Evolutionary conservation across 2,888 invertebrate genomes (phyloP).

Genomic region (Lagria hirta): DNA sequence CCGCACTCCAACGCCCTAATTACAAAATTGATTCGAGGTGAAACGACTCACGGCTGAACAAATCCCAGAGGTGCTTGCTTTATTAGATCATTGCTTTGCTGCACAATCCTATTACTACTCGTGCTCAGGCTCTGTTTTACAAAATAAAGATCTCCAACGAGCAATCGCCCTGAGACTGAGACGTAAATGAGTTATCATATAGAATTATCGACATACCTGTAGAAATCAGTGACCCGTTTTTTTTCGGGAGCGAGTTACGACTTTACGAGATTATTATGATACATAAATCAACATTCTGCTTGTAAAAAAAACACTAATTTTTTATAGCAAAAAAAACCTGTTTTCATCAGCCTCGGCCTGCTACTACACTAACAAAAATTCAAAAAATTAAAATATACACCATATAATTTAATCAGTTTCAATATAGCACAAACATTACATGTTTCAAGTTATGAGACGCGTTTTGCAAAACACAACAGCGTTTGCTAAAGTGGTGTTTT

Average conservation of each 20-base stretch:
- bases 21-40: conserved; percentile 52
- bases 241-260: conserved; percentile 4
- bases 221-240: conserved; percentile 20
- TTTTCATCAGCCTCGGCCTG: too few species aligned
- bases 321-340: too few species aligned
- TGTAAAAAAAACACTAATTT: conserved; percentile 19
- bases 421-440: too few species aligned
- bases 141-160: conserved; percentile 24
- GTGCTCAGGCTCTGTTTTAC: conserved; percentile 27
- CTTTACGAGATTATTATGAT: conserved; percentile 17
- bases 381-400: too few species aligned
- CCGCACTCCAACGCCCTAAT: conserved; percentile 46
- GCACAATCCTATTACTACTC: conserved; percentile 48
- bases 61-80: conserved; percentile 47
- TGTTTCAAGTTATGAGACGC: too few species aligned
- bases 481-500: too few species aligned
- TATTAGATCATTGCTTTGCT: conserved; percentile 51
- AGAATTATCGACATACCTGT: conserved; percentile 23
- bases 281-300: conserved; percentile 18
- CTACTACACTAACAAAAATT: too few species aligned
- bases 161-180: conserved; percentile 20
- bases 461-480: too few species aligned
- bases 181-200: conserved; percentile 26
- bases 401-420: too few species aligned
- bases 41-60: conserved; percentile 48